Percentiles rank a stretch among this genome's conserved stretches.
These are phyloP conservation scores for Stichodactyla helianthus DNA, from an alignment of 64 coral and sea anemone species.

Conservation along the genomic window DNA sequence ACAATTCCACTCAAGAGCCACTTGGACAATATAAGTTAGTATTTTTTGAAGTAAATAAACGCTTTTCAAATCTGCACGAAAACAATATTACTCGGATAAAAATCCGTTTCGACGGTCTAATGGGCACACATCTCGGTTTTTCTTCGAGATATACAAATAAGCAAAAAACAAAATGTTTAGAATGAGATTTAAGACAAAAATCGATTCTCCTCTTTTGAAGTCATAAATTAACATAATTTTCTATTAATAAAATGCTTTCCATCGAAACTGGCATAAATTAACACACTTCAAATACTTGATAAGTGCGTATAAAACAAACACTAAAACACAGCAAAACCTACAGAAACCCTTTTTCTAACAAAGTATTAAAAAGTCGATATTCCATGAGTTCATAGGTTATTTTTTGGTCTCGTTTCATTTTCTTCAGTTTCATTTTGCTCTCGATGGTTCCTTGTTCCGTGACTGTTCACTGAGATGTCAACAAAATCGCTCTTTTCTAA, in stretches of 20 bases:
- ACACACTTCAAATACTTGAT: background rate
- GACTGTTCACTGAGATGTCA: background rate
- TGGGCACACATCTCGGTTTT: background rate
- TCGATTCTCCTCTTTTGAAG: background rate
- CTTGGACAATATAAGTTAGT: background rate
- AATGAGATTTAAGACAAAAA: background rate
- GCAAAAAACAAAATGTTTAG: background rate
- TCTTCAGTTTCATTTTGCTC: background rate
- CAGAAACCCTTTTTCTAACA: background rate
- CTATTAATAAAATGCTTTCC: background rate
- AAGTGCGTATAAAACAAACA: background rate
- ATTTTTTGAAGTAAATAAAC: background rate
- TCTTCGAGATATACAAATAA: background rate
- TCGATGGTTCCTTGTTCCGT: background rate
- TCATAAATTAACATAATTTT: slow-evolving; percentile 14
- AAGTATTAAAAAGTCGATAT: background rate
- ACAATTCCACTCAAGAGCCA: background rate
- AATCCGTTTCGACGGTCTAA: background rate
- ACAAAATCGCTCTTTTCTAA: background rate
- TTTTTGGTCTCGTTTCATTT: background rate
- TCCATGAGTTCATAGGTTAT: background rate
- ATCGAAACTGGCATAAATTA: background rate
- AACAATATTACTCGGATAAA: background rate
- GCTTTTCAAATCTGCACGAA: background rate
- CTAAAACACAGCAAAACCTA: background rate